These are phyloP conservation scores for Riparia riparia DNA, from an alignment of 2,113 vertebrate species.

Conservation along the genomic window DNA sequence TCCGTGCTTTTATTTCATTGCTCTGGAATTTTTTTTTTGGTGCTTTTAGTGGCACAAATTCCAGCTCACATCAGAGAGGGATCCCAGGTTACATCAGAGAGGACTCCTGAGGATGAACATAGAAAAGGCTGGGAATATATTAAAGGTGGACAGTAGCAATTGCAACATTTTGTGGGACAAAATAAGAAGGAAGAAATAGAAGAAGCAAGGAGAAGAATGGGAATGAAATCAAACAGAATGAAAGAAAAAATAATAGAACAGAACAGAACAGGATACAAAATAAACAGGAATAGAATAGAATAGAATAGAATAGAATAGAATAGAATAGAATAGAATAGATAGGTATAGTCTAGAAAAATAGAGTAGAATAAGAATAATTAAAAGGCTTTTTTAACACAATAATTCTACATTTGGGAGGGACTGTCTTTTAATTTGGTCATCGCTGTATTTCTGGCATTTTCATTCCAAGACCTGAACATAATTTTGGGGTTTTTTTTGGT, in stretches of 20 bases:
- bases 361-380: not conserved
- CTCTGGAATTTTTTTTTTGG: fast-evolving
- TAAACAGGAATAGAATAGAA: not conserved
- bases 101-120: not conserved
- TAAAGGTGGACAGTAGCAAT: not conserved
- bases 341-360: not conserved
- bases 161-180: not conserved
- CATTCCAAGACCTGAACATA: not conserved
- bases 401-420: not conserved
- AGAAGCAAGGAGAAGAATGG: not conserved
- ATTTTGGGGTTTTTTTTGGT: not conserved
- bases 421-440: not conserved
- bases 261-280: not conserved
- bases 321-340: not conserved
- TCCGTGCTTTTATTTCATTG: not conserved
- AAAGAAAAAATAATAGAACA: not conserved
- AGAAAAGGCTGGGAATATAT: not conserved
- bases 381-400: not conserved
- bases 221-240: not conserved
- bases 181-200: not conserved
- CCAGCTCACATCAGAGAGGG: not conserved
- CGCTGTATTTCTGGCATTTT: not conserved
- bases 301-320: not conserved
- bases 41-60: not conserved
- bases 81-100: not conserved